Evolutionary conservation across 2,113 vertebrate species (phyloP), one percentile per base, ranked within the genome.

Genomic region (Peromyscus maniculatus): DNA sequence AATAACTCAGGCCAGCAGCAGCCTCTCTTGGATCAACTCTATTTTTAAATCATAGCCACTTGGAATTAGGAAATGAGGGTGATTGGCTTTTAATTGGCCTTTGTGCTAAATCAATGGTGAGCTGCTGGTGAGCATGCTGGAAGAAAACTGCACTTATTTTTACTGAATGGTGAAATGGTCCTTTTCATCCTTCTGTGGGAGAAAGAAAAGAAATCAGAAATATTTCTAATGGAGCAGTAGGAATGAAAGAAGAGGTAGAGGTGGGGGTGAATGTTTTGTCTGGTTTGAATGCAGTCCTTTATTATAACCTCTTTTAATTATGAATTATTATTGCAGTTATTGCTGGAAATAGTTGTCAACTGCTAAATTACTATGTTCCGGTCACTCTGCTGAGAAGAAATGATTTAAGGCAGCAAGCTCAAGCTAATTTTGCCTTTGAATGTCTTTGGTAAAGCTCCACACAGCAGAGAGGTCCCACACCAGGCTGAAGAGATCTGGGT

Each of bases 261-360:
- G 39, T 78, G 89, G 78, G 46, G 7, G 93, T 95, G 88, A 96
- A 0, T 64, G 72, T 94, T 98, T 98, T 97, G 96, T 96, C 94
- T 93, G 96, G 67, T 74, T 97, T 96, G 89, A 98, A 83, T 57
- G 75, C 84, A 88, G 92, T 98, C 97, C 95, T 98, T 98, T 98
- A 98, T 98, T 98, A 98, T 79, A 91, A 97, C 74, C 87, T 93
- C 66, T 83, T 96, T 94, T 97, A 97, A 98, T 98, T 98, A 98
- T 96, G 97, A 98, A 98, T 98, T 97, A 98, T 97, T 98, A 98
- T 98, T 98, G 97, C 96, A 97, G 89, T 97, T 98, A 97, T 98
- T 98, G 97, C 96, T 98, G 95, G 87, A 97, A 97, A 98, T 94
- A 71, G 93, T 96, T 84, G 43, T 94, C 84, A 78, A 82, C 93